Base-by-base conservation (phyloP, 2,888 invertebrate species). In the Ichneumon xanthorius region DNA sequence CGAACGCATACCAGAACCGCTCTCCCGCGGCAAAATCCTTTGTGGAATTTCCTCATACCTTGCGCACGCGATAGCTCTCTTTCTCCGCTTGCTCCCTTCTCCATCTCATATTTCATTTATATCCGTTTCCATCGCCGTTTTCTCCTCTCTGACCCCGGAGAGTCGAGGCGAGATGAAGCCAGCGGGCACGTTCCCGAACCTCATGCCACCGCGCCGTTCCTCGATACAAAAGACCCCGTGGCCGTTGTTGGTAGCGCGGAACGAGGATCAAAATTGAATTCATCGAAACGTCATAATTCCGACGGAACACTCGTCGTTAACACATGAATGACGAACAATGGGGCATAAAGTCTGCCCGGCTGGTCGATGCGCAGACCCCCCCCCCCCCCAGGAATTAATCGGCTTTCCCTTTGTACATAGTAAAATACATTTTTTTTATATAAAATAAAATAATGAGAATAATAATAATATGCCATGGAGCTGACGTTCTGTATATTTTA, bases 1-100 rank as follows among this genome's bases (percentile, higher is more conserved):
- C 19, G 63, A 75, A 79, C 75, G 81, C 85, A 85, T 85, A 75
- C 75, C 78, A 48, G 55, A 48, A 55, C 55, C 55, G 65, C 55
- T 40, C 33, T 76, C 67, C 14, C 68, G 63, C 30, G 48, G 50
- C 67, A 72, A 72, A 77, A 82, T 84, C 80, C 76, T 82, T 77
- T 37, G 37, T 68, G 68, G 68, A 76, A 82, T 84, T 55, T 68
- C 53, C 67, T 78, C 75, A 71, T 76, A 79, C 53, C 61, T 65
- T 71, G 55, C 63, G n/a, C 70, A 48, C 63, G 73, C 37, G 77
- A 68, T 81, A 50, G 16, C 63, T 33, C 53, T 61, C 70, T 70
- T 55, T 48, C 78, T 61, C 50, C 45, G 45, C 53, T 48, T 2
- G 45, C 45, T 48, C 45, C 45, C 45, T 65, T 77, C 70, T 53